These are phyloP conservation scores for Auanema sp. DNA, from an alignment of 2,888 invertebrate species.

Conservation along the genomic window DNA sequence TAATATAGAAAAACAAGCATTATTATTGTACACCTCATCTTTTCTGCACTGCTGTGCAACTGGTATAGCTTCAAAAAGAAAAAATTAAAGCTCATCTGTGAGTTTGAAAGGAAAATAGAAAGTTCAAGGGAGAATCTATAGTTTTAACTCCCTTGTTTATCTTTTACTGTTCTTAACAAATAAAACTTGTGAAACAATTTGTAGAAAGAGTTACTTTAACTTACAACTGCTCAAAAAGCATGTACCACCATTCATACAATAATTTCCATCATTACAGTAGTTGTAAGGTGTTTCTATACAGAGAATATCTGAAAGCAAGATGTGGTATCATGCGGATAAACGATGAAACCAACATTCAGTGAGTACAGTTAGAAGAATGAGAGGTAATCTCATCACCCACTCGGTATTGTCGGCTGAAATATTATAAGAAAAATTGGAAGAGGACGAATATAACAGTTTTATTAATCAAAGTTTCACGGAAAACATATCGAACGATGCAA, in stretches of 20 bases:
- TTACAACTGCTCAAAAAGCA: slow-evolving; percentile 15
- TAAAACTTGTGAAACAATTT: slow-evolving; percentile 3
- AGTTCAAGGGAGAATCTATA: background rate
- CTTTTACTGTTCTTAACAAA: background rate
- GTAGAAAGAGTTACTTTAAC: slow-evolving; percentile 4
- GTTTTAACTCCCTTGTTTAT: background rate
- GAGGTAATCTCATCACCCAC: too few species aligned
- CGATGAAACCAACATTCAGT: too few species aligned
- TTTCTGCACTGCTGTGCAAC: slow-evolving; percentile 12
- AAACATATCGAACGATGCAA: too few species aligned
- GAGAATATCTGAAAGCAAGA: too few species aligned
- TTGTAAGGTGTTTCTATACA: too few species aligned
- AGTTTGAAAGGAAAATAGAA: background rate
- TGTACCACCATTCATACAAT: slow-evolving; percentile 19
- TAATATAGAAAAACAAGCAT: slow-evolving; percentile 11
- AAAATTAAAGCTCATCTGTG: background rate
- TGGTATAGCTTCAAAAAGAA: slow-evolving; percentile 11
- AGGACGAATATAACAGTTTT: too few species aligned
- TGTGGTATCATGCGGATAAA: too few species aligned
- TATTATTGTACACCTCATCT: slow-evolving; percentile 15
- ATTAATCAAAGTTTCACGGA: too few species aligned
- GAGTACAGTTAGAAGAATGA: too few species aligned
- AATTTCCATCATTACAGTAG: background rate
- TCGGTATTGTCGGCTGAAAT: too few species aligned
- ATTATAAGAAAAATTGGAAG: too few species aligned